Conservation (phyloP, 2,797 vertebrate species). For the Ciconia nigra region DNA sequence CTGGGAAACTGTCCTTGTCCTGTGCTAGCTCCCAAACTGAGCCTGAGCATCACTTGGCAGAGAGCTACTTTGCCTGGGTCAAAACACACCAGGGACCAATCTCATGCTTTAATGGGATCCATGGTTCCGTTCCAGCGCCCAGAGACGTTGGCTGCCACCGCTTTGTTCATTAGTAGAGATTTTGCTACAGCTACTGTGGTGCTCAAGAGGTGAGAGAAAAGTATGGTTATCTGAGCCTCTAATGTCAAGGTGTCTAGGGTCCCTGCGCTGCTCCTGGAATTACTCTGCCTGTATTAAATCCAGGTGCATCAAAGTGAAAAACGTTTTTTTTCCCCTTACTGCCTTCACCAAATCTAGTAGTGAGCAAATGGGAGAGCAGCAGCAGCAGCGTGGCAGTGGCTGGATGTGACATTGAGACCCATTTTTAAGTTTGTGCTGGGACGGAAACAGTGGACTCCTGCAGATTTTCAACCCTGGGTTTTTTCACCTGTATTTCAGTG, state of each 20-base stretch:
- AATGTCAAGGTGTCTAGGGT: not conserved
- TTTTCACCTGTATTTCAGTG: not conserved
- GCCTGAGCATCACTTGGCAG: not conserved
- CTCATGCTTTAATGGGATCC: not conserved
- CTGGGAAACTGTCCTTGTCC: not conserved
- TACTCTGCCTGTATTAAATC: not conserved
- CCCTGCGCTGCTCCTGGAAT: not conserved
- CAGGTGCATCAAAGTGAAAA: not conserved
- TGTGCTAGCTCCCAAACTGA: not conserved
- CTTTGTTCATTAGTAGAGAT: not conserved
- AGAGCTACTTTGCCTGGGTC: not conserved
- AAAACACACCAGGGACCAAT: not conserved
- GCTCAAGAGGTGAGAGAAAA: not conserved
- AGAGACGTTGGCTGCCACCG: not conserved
- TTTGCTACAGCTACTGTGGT: not conserved
- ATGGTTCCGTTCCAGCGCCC: not conserved
- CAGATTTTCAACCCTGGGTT: not conserved
- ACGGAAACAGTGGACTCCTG: not conserved
- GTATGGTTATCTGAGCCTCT: not conserved
- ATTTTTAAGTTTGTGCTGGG: not conserved
- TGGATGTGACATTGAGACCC: not conserved
- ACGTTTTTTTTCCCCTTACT: not conserved
- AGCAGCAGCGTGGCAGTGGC: not conserved
- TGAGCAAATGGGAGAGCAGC: not conserved
- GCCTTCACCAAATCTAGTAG: not conserved